phyloP scores from a whole-genome alignment of 2,888 invertebrate genomes.

The Phyllotreta striolata region DNA sequence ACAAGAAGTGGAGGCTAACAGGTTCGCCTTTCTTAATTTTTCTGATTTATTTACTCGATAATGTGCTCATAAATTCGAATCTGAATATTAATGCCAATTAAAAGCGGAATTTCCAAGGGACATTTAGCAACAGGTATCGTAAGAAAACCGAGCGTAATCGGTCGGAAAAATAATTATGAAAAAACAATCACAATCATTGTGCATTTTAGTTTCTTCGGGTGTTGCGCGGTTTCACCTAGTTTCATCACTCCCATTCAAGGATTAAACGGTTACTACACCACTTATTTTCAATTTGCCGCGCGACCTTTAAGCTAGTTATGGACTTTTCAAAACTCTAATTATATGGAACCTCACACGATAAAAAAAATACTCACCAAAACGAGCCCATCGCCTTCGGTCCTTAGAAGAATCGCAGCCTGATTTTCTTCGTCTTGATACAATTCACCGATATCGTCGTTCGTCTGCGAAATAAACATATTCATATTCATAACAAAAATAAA shows the following conservation, averaged over 20 bases:
- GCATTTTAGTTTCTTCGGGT: conserved; percentile 8
- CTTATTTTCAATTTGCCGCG: conserved; percentile 23
- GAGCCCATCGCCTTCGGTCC: conserved; percentile 80
- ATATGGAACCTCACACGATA: too few species aligned
- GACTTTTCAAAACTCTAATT: too few species aligned
- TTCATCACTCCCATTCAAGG: conserved; percentile 28
- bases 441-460: conserved; percentile 79
- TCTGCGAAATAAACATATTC: conserved; percentile 58
- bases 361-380: conserved; percentile 76
- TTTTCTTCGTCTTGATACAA: conserved; percentile 88
- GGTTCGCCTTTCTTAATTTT: too few species aligned
- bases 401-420: conserved; percentile 86
- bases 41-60: too few species aligned
- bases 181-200: conserved; percentile 13
- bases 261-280: conserved; percentile 26
- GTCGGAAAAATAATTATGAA: conserved; percentile 15
- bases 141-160: too few species aligned
- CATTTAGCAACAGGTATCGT: too few species aligned
- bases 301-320: conserved; percentile 19
- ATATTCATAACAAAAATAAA: background rate
- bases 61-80: too few species aligned
- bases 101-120: background rate
- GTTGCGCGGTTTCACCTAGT: conserved; percentile 28
- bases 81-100: background rate
- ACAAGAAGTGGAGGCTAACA: too few species aligned